Conservation (phyloP, 2,888 invertebrate genomes). For the Drosophila affinis region DNA sequence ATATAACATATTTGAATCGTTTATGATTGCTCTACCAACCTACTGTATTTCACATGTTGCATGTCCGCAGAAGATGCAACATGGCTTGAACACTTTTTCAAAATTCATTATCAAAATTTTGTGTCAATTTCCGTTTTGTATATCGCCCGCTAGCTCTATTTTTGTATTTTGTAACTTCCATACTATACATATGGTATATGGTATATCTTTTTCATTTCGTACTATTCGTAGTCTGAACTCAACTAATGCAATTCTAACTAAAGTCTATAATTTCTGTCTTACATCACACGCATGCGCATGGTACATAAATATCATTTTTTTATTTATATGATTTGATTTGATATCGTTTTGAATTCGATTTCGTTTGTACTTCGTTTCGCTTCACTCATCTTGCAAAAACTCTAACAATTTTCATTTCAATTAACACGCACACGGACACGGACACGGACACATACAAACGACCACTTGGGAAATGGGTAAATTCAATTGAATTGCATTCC, state of each 20-base stretch:
- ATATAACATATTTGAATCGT: neutral
- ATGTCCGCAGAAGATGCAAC: constrained; percentile 28
- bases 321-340: constrained; percentile 49
- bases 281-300: constrained; percentile 85
- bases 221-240: constrained; percentile 64
- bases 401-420: constrained; percentile 58
- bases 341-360: constrained; percentile 37
- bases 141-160: constrained; percentile 40
- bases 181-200: constrained; percentile 15
- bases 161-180: constrained; percentile 30
- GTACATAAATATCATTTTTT: constrained; percentile 64
- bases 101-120: constrained; percentile 41
- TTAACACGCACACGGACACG: constrained; percentile 44
- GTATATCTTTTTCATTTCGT: constrained; percentile 52
- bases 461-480: constrained; percentile 19
- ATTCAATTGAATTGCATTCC: constrained; percentile 44
- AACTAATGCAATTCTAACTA: constrained; percentile 79
- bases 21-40: constrained; percentile 31
- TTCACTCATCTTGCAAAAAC: constrained; percentile 64
- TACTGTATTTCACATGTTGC: constrained; percentile 17
- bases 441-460: constrained; percentile 28
- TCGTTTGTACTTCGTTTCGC: constrained; percentile 47
- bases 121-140: constrained; percentile 21
- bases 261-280: constrained; percentile 83
- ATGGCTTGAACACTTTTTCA: neutral